A percentile compares a stretch with the other conserved stretches of the same genome.
These are phyloP conservation scores for Aplochiton taeniatus DNA, from an alignment of 2,797 vertebrate genomes.

Conservation along the genomic window DNA sequence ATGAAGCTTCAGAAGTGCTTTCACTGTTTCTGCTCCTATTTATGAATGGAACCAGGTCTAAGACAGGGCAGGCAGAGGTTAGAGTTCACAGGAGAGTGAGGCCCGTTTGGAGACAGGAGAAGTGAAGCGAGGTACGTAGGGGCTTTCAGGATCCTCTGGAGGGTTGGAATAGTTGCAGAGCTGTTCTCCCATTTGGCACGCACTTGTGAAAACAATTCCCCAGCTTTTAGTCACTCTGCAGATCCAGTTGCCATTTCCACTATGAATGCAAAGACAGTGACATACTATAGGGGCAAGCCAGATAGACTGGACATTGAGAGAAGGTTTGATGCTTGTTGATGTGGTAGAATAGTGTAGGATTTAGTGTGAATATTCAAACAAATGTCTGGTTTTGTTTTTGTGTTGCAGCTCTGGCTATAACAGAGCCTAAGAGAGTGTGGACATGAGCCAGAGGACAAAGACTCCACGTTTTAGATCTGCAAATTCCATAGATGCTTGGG, in stretches of 20 bases:
- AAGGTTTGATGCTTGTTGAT: neutral
- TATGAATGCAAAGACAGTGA: slow-evolving; percentile 62
- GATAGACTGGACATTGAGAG: slow-evolving; percentile 55
- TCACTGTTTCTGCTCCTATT: slow-evolving; percentile 45
- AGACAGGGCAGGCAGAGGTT: slow-evolving; percentile 20
- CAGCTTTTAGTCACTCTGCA: slow-evolving; percentile 75
- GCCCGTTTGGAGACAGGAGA: slow-evolving; percentile 47
- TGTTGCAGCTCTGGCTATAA: slow-evolving; percentile 59
- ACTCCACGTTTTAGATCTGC: slow-evolving; percentile 58
- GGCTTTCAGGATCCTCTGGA: slow-evolving; percentile 63
- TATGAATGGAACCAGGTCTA: slow-evolving; percentile 30
- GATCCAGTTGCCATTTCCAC: slow-evolving; percentile 76
- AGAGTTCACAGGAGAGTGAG: slow-evolving; percentile 57
- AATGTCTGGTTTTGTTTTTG: slow-evolving; percentile 63
- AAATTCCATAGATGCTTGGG: slow-evolving; percentile 72
- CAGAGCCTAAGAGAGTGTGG: slow-evolving; percentile 65
- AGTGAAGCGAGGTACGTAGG: slow-evolving; percentile 33
- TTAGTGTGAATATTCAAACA: slow-evolving; percentile 57
- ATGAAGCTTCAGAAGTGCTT: slow-evolving; percentile 28
- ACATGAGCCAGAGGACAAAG: slow-evolving; percentile 62
- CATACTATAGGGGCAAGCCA: slow-evolving; percentile 57
- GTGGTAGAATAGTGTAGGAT: slow-evolving; percentile 62
- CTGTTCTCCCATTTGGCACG: slow-evolving; percentile 66
- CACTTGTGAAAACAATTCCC: slow-evolving; percentile 78
- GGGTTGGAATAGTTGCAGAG: slow-evolving; percentile 70